Evolutionary conservation across 2,797 vertebrate species (phyloP), one percentile per base, ranked within the genome.

Genomic region (Salmo trutta): DNA sequence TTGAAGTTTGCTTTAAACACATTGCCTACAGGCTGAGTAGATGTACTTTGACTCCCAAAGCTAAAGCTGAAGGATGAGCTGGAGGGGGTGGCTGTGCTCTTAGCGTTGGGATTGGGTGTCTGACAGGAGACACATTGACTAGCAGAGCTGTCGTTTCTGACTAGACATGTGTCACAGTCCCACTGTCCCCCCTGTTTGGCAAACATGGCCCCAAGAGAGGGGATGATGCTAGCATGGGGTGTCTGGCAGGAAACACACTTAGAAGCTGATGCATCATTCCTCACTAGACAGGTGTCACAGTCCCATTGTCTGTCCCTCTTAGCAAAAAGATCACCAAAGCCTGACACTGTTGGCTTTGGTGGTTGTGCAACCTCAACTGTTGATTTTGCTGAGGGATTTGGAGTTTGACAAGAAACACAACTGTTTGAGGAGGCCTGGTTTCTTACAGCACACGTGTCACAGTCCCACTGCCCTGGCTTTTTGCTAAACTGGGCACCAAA

Each of bases 271-370:
- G 91, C 82, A 66, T 95, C 92, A 75, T 96, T 96, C 79, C 92
- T 95, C 78, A 96, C 90, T 5, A 94, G 52, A 86, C 98, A 99
- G 36, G 14, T 19, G 67, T 76, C 91, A 86, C 97, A 99, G 83
- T 98, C 95, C 98, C 98, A 99, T 3, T 97, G 92, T 33, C 95
- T 95, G 73, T 91, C 93, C 24, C 96, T 97, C 87, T 93, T 97
- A 62, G 87, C 79, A 89, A 96, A 94, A 78, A 87, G 87, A 1
- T 79, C 77, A 16, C 83, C 87, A 80, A 93, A 88, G 1, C 77
- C 92, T 54, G 87, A 52, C 1, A 52, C 62, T 24, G 62, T 31
- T 41, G 81, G 33, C 31, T 87, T 76, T 59, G 83, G 33, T 1
- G 52, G 1, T 67, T 64, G 76, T 66, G 77, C 31, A 70, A n/a